phyloP scores from a whole-genome alignment of 2,888 invertebrate species.

The Hirtodrosophila cameraria region DNA sequence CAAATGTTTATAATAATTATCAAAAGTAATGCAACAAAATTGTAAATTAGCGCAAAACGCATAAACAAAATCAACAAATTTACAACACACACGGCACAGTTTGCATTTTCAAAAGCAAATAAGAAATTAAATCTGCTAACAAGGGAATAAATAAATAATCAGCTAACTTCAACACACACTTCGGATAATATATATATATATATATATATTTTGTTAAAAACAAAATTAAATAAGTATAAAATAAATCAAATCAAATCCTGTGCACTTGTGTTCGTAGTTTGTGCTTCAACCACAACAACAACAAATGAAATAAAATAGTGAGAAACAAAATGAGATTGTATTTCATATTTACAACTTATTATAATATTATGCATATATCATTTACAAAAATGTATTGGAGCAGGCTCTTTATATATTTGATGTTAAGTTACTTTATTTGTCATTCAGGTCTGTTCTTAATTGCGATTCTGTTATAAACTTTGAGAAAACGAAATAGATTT shows the following conservation, averaged over 20 bases:
- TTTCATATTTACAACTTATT: no score
- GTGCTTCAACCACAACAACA: slow-evolving; percentile 52
- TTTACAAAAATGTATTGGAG: no score
- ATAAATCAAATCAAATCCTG: slow-evolving; percentile 37
- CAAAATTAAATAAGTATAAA: slow-evolving; percentile 29
- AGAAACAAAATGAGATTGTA: slow-evolving; percentile 16
- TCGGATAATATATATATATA: slow-evolving; percentile 8
- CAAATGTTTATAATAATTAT: slow-evolving; percentile 52
- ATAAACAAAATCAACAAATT: slow-evolving; percentile 37
- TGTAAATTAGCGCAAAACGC: slow-evolving; percentile 45
- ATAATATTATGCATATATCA: no score
- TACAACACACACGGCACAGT: slow-evolving; percentile 38
- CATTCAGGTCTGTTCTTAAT: no score
- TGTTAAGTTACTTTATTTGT: no score
- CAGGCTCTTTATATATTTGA: no score
- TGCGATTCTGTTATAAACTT: no score
- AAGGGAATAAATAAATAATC: slow-evolving; percentile 41
- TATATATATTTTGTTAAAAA: slow-evolving; percentile 54
- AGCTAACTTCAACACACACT: slow-evolving; percentile 19
- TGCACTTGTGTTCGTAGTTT: slow-evolving; percentile 67
- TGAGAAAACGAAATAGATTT: no score
- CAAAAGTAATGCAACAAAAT: slow-evolving; percentile 33
- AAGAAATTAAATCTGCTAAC: slow-evolving; percentile 35
- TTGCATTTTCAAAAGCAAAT: slow-evolving; percentile 20
- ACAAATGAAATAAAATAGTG: slow-evolving; percentile 56